phyloP scores from a whole-genome alignment of 2,888 invertebrate genomes.

The Calliopum simillimum region DNA sequence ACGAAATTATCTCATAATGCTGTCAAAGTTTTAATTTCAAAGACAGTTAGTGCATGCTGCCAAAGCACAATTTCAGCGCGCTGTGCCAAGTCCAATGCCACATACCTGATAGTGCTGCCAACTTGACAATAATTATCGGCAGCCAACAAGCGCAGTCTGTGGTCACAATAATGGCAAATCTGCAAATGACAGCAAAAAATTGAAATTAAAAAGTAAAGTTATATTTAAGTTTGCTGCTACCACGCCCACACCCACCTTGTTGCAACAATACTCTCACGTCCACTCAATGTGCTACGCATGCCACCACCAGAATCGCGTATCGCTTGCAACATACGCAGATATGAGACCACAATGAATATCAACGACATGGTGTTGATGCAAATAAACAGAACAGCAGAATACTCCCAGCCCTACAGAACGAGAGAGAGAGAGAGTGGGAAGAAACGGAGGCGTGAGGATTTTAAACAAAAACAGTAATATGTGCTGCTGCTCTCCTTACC shows the following conservation, averaged over 20 bases:
- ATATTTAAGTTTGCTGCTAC: not conserved
- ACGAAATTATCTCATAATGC: not conserved
- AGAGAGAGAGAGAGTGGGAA: not conserved
- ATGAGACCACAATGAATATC: constrained; percentile 71
- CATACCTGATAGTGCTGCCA: constrained; percentile 70
- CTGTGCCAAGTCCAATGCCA: not conserved
- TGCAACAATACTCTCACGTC: constrained; percentile 71
- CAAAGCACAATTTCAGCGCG: not conserved
- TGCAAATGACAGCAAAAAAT: constrained; percentile 35
- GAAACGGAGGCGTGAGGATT: not conserved
- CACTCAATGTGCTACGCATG: constrained; percentile 71
- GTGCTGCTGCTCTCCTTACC: constrained; percentile 54
- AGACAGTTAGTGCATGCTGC: not conserved
- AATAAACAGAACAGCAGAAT: constrained; percentile 72
- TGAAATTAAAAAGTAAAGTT: constrained; percentile 2
- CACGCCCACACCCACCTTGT: constrained; percentile 62
- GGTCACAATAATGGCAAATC: constrained; percentile 72
- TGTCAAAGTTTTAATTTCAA: not conserved
- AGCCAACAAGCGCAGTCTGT: constrained; percentile 74
- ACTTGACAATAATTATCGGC: constrained; percentile 71
- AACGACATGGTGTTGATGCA: constrained; percentile 71
- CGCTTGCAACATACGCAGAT: constrained; percentile 71
- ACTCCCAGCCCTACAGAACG: constrained; percentile 70
- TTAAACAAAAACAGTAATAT: not conserved
- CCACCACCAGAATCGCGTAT: constrained; percentile 72